Evolutionary conservation across 2,888 invertebrate species (phyloP).

Genomic region (Chaetoderma sp.): DNA sequence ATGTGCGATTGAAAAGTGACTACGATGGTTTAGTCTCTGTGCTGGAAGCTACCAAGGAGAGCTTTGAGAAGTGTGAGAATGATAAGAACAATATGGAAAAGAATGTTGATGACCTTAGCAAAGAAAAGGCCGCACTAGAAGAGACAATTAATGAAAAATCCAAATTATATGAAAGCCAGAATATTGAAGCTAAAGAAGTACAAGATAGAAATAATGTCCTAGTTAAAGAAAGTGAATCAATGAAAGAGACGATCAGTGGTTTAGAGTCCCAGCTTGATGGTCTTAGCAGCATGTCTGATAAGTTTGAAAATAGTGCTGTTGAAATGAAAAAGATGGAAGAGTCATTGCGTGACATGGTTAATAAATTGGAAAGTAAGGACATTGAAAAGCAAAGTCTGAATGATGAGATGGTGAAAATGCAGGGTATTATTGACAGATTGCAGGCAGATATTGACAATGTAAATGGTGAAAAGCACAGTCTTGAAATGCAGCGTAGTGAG

Average conservation of each 20-base stretch:
- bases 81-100: neutral
- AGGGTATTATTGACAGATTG: neutral
- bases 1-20: neutral
- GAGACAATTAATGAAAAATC: too few relatives aligned
- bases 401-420: neutral
- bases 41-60: neutral
- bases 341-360: neutral
- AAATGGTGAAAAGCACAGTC: neutral
- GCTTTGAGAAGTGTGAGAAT: neutral
- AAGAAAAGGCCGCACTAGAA: too few relatives aligned
- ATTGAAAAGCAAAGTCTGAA: neutral
- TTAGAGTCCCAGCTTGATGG: too few relatives aligned
- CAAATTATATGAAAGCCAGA: too few relatives aligned
- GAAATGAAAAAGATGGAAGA: neutral
- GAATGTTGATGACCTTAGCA: neutral
- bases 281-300: too few relatives aligned
- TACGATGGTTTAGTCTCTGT: neutral
- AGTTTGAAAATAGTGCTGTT: neutral
- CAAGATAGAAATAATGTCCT: too few relatives aligned
- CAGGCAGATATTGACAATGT: neutral
- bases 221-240: too few relatives aligned
- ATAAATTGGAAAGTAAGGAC: neutral
- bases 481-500: too few relatives aligned
- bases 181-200: too few relatives aligned
- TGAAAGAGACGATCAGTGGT: too few relatives aligned